Evolutionary conservation across 2,888 invertebrate species (phyloP), one percentile per base, ranked within the genome.

Genomic region (Lasioglossum lativentre): DNA sequence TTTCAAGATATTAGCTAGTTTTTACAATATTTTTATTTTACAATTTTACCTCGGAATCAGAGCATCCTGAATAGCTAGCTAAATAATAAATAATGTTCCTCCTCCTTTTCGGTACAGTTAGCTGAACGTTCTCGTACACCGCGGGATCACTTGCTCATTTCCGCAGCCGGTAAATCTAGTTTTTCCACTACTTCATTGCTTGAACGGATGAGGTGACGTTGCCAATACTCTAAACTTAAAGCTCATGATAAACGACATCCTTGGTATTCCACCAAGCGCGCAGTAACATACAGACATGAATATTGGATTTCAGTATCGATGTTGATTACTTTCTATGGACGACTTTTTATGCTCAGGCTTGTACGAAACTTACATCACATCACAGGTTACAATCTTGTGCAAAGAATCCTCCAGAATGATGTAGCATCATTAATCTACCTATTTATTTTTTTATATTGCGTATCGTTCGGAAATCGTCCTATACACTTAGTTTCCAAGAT

Each of bases 121-220:
- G 56, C 10, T n/a, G 56, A 56, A 8, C 56, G 56, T n/a, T 52
- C 52, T 5, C 52, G 19, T 47, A 5, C 34, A 2, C 47, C 47
- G 5, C 19, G 23, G 52, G 23, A 52, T 23, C 16, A 52, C 23
- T 52, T 52, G 52, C 23, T 52, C 52, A 52, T 56, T 59, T n/a
- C n/a, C 56, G 56, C 56, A 59, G 56, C n/a, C 56, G 63, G 63
- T 30, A 63, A 63, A 63, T 63, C 63, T 16, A 63, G 27, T 63
- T 63, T 63, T 63, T 30, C 63, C 63, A 63, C 63, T 63, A 30
- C 30, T 63, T 63, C 63, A 5, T 63, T 30, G 63, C 30, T 30
- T 3, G 30, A 63, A 30, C 63, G 30, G 30, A 16, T 63, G 30
- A 63, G 30, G 12, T 63, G 63, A 5, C 30, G 5, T 63, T 27